Percentiles rank a stretch among this genome's conserved stretches.
These are phyloP conservation scores for Poecilobothrus nobilitatus DNA, from an alignment of 2,888 invertebrate genomes.

Conservation along the genomic window DNA sequence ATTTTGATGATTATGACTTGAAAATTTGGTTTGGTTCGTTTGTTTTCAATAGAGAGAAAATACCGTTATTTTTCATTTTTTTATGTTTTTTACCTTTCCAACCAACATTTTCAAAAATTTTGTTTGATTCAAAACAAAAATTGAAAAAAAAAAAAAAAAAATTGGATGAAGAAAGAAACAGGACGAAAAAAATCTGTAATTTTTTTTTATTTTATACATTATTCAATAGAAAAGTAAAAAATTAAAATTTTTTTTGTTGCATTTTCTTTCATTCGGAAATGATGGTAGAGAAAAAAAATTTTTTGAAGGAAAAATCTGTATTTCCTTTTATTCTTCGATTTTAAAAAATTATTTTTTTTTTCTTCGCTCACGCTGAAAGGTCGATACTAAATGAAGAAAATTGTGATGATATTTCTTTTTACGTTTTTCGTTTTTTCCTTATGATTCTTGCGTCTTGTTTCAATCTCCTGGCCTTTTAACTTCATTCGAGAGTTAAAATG, in stretches of 20 bases:
- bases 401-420: too few relatives aligned
- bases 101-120: neutral
- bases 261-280: neutral
- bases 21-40: conserved; percentile 1
- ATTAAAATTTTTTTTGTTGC: neutral
- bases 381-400: neutral
- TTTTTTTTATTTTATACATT: neutral
- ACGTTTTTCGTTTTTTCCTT: neutral
- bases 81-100: neutral
- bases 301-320: neutral
- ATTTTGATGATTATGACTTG: neutral
- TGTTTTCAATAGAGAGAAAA: neutral
- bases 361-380: too few relatives aligned
- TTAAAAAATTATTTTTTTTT: too few relatives aligned
- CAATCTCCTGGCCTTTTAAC: too few relatives aligned
- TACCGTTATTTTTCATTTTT: too few relatives aligned
- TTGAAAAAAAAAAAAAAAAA: neutral
- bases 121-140: neutral
- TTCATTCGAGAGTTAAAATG: neutral
- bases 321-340: neutral
- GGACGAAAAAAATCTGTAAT: neutral
- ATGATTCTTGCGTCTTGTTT: too few relatives aligned
- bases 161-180: neutral
- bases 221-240: too few relatives aligned
- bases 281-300: neutral